A percentile compares a stretch with the other conserved stretches of the same genome.
phyloP scores from a whole-genome alignment of 2,888 invertebrate genomes.

The Villa cingulata region DNA sequence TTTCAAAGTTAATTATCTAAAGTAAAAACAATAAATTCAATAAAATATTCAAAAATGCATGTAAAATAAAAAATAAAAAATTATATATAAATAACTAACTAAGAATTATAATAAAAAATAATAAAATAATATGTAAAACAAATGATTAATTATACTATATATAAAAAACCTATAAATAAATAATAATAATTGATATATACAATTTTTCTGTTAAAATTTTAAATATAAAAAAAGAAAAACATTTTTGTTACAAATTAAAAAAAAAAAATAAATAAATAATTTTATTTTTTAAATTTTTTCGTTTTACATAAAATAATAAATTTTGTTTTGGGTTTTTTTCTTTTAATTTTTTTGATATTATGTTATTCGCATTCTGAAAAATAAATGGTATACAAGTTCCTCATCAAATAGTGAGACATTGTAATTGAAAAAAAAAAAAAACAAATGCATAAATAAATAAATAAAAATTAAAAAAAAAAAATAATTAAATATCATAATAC shows the following conservation, averaged over 20 bases:
- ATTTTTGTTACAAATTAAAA: constrained; percentile 1
- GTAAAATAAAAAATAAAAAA: no score
- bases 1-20: no score
- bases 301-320: no score
- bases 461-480: constrained; percentile 1
- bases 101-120: no score
- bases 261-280: constrained; percentile 8
- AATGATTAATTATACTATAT: no score
- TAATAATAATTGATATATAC: no score
- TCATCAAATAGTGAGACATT: constrained; percentile 38
- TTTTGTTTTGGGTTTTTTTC: constrained; percentile 14
- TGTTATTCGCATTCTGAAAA: constrained; percentile 29
- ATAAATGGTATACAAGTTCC: constrained; percentile 63
- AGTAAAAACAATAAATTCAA: no score
- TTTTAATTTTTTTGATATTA: constrained; percentile 24
- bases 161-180: no score
- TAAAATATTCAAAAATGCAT: no score
- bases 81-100: no score
- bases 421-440: constrained; percentile 16
- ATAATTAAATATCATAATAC: neutral
- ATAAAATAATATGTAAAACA: no score
- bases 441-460: neutral
- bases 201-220: no score
- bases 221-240: constrained; percentile 2
- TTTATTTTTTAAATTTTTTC: neutral